Percentiles rank a stretch among this genome's conserved stretches.
phyloP scores from a whole-genome alignment of 2,113 vertebrate genomes.

The Salminus brasiliensis region DNA sequence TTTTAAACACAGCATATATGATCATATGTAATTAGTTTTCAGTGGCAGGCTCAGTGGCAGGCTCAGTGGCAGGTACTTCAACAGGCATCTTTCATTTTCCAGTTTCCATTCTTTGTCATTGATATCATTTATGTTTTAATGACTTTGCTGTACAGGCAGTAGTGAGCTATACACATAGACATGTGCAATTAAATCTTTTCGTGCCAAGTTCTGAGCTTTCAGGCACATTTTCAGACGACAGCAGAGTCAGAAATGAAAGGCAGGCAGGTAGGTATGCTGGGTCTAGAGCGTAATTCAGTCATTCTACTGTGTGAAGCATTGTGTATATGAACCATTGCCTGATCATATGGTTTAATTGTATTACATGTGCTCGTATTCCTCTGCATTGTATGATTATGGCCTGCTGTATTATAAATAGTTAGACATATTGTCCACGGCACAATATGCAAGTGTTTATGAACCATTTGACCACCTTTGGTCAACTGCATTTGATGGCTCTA shows the following conservation, averaged over 20 bases:
- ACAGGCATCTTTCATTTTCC: too few species aligned
- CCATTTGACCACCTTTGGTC: not conserved
- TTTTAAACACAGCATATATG: too few species aligned
- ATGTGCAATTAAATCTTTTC: too few species aligned
- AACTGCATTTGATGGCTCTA: not conserved
- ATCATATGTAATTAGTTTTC: too few species aligned
- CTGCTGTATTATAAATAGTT: not conserved
- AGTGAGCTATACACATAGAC: too few species aligned
- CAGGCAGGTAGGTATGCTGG: not conserved
- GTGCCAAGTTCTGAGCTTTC: too few species aligned
- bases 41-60: too few species aligned
- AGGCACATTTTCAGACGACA: too few species aligned
- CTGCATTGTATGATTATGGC: not conserved
- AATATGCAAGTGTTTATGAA: not conserved
- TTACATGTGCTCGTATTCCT: not conserved
- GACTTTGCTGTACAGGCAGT: too few species aligned
- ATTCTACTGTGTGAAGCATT: not conserved
- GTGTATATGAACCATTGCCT: not conserved
- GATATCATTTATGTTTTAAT: too few species aligned
- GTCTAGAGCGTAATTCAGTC: not conserved
- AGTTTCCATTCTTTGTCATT: too few species aligned
- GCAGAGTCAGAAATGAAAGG: not conserved
- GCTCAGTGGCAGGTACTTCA: too few species aligned
- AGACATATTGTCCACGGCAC: not conserved
- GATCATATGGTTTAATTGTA: not conserved